A percentile compares a stretch with the other conserved stretches of the same genome.
phyloP scores from a whole-genome alignment of 1,140 invertebrate genomes.

The Euborellia annulipes region DNA sequence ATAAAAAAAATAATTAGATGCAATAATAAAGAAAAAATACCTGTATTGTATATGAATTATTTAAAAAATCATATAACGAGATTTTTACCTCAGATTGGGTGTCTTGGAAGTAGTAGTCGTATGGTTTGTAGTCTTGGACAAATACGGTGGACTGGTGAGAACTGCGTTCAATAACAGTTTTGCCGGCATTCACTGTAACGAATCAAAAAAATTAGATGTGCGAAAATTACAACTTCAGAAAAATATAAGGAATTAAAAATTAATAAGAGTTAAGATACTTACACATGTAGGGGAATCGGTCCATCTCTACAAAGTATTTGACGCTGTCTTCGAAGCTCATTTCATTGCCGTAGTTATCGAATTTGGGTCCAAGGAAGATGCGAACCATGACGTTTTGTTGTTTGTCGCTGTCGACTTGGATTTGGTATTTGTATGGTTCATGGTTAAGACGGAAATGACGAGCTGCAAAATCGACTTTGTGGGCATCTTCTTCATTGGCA shows the following conservation, averaged over 20 bases:
- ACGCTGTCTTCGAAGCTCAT: constrained; percentile 32
- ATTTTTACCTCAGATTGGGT: too few species aligned
- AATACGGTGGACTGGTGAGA: constrained; percentile 27
- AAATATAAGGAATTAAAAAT: too few species aligned
- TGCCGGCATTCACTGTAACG: constrained; percentile 25
- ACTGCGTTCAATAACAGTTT: constrained; percentile 26
- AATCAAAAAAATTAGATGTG: neutral
- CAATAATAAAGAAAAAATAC: too few species aligned
- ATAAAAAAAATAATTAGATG: neutral
- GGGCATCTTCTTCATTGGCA: constrained; percentile 18
- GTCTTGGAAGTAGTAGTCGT: too few species aligned
- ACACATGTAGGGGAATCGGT: constrained; percentile 27
- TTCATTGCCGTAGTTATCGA: constrained; percentile 35
- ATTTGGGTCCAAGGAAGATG: constrained; percentile 52
- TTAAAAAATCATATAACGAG: too few species aligned
- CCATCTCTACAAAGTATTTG: constrained; percentile 46
- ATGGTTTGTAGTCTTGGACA: constrained; percentile 18
- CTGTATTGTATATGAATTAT: too few species aligned
- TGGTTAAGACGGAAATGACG: constrained; percentile 40
- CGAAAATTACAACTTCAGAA: too few species aligned
- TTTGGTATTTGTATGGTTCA: constrained; percentile 43
- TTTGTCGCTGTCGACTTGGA: constrained; percentile 39
- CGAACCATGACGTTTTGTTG: constrained; percentile 35
- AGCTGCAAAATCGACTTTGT: constrained; percentile 41
- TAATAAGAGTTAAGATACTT: constrained; percentile 11